Base-by-base conservation (phyloP, 2,888 invertebrate genomes). In the Glaucopsyche alexis region DNA sequence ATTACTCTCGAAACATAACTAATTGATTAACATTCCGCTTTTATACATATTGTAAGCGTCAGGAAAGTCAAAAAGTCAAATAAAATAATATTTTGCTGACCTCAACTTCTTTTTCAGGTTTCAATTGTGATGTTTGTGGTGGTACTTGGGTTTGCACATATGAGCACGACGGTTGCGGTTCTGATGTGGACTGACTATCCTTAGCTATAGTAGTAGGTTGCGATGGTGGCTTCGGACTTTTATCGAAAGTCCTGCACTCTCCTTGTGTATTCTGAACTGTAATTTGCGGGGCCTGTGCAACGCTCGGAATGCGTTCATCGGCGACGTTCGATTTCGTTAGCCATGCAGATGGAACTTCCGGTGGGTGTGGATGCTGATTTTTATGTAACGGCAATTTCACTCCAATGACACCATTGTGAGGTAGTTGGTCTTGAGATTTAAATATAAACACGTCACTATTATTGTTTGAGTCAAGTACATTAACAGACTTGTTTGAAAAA, bases 61-160 rank as follows among this genome's bases (percentile, higher is more conserved):
- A 60, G 6, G 60, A 14, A 60, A 60, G 16, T n/a, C 16, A 42
- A 42, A 42, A 66, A 42, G 29, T 60, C 29, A 60, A 60, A 38
- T 60, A 9, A 60, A 13, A 60, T 70, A 73, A 76, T 73, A 73
- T 77, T 82, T 80, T 78, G 87, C 93, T 93, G 89, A 93, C 93
- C 93, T 93, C 93, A 77, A 91, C 91, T 89, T 93, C 93, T 87
- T 89, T 88, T 13, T 80, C 87, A 72, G 88, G 88, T 83, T 88
- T 91, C 77, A 88, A 87, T 77, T 87, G 91, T 74, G 85, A 79
- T 74, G 81, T 77, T 67, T 79, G 80, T 52, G 82, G 80, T 75
- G 79, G 80, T 66, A 84, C 80, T 47, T 76, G 74, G 75, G 79
- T 80, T 49, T 79, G 83, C 73, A 79, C 84, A 80, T 85, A 91